Conservation (phyloP, 1,140 invertebrate genomes). For the Hylaeus anthracinus region DNA sequence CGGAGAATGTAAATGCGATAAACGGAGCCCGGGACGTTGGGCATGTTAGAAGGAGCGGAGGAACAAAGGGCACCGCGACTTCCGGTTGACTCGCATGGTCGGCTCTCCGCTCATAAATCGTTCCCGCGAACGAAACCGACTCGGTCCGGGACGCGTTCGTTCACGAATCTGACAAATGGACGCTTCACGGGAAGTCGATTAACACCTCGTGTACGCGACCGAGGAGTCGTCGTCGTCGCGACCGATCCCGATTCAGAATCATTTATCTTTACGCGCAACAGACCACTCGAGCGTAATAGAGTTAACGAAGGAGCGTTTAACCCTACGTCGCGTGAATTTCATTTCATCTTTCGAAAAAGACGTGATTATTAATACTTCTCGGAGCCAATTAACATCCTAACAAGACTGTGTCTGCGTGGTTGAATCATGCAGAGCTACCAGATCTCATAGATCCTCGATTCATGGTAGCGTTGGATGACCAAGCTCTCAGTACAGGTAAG, state of each 20-base stretch:
- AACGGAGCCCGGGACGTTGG: constrained; percentile 61
- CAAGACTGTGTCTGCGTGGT: too few species aligned
- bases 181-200: constrained; percentile 64
- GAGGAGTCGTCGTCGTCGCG: background rate
- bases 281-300: background rate
- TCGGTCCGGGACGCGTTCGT: constrained; percentile 32
- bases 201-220: constrained; percentile 59
- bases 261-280: constrained; percentile 12
- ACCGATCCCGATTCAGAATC: constrained; percentile 19
- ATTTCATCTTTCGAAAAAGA: too few species aligned
- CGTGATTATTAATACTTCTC: too few species aligned
- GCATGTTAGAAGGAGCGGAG: constrained; percentile 40
- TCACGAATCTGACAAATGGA: constrained; percentile 61
- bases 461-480: too few species aligned
- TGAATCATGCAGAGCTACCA: too few species aligned
- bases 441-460: too few species aligned
- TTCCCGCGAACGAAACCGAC: constrained; percentile 58
- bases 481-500: too few species aligned
- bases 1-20: constrained; percentile 71
- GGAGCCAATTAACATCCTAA: too few species aligned
- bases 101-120: constrained; percentile 68
- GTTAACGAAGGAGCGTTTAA: background rate
- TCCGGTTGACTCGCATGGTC: constrained; percentile 65
- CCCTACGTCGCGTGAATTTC: too few species aligned
- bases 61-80: constrained; percentile 66